Evolutionary conservation across 2,888 invertebrate genomes (phyloP).

Genomic region (Drosophila atripex): DNA sequence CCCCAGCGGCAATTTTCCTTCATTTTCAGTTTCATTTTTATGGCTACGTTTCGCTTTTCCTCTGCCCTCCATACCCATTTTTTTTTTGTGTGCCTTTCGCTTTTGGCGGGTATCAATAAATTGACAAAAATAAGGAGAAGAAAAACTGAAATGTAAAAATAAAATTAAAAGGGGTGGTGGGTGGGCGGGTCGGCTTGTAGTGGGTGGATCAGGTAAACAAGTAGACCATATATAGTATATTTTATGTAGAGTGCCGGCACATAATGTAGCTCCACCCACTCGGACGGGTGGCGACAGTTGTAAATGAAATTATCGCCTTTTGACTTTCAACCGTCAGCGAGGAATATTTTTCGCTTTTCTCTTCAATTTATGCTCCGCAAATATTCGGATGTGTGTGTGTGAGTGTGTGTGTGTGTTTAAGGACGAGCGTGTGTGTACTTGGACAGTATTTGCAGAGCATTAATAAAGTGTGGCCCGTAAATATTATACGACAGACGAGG

Average conservation of each 20-base stretch:
- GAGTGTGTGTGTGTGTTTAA: neutral
- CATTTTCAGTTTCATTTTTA: slow-evolving; percentile 48
- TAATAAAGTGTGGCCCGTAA: slow-evolving; percentile 33
- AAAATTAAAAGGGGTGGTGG: slow-evolving; percentile 27
- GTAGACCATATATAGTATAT: slow-evolving; percentile 8
- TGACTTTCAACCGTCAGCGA: slow-evolving; percentile 34
- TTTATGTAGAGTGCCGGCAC: slow-evolving; percentile 3
- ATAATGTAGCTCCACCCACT: slow-evolving; percentile 4
- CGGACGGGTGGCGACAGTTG: slow-evolving; percentile 25
- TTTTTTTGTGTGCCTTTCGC: slow-evolving; percentile 15
- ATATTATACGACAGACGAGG: slow-evolving; percentile 23
- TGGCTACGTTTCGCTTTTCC: slow-evolving; percentile 31
- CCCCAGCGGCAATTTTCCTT: slow-evolving; percentile 45
- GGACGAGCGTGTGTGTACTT: neutral
- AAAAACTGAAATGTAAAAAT: slow-evolving; percentile 11
- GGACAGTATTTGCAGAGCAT: slow-evolving; percentile 28
- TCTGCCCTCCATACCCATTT: neutral
- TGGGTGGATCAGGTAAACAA: slow-evolving; percentile 13
- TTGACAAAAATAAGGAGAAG: slow-evolving; percentile 50
- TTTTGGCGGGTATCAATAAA: slow-evolving; percentile 71
- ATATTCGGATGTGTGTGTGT: slow-evolving; percentile 1
- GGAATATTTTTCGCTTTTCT: slow-evolving; percentile 19
- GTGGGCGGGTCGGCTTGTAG: neutral
- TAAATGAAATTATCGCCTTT: slow-evolving; percentile 43
- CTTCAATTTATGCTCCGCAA: slow-evolving; percentile 29